A percentile compares a stretch with the other conserved stretches of the same genome.
Evolutionary conservation across 1,140 invertebrate species (phyloP).

Genomic region (Tachypleus tridentatus): DNA sequence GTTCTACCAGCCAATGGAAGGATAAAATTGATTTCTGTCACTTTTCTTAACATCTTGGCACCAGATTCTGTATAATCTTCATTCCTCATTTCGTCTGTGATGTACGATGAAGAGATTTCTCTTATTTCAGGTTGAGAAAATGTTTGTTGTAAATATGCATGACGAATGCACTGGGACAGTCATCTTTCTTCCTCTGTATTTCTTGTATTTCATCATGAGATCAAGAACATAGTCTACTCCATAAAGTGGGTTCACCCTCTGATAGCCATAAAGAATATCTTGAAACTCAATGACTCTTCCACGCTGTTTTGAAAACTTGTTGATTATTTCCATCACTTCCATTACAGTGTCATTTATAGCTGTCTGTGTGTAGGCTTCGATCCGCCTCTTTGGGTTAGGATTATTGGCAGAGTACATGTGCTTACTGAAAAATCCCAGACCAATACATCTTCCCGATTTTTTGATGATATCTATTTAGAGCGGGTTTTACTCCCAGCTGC

Average conservation of each 20-base stretch:
- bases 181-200: constrained; percentile 85
- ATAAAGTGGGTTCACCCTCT: constrained; percentile 61
- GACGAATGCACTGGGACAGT: constrained; percentile 81
- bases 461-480: constrained; percentile 54
- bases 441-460: constrained; percentile 52
- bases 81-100: neutral
- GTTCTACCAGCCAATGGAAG: constrained; percentile 73
- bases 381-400: constrained; percentile 68
- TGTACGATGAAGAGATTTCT: constrained; percentile 9
- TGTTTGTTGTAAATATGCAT: constrained; percentile 85
- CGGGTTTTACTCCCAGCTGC: constrained; percentile 51
- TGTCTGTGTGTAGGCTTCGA: constrained; percentile 62
- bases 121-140: constrained; percentile 43
- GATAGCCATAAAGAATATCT: constrained; percentile 88
- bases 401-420: constrained; percentile 66
- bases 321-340: constrained; percentile 88
- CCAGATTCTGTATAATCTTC: neutral
- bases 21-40: constrained; percentile 48
- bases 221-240: constrained; percentile 89
- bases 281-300: constrained; percentile 91
- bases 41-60: neutral
- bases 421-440: constrained; percentile 76
- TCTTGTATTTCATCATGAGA: constrained; percentile 79
- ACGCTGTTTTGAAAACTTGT: constrained; percentile 76
- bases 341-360: constrained; percentile 72